These are phyloP conservation scores for Nymphalis polychloros DNA, from an alignment of 2,888 invertebrate species.

Conservation along the genomic window DNA sequence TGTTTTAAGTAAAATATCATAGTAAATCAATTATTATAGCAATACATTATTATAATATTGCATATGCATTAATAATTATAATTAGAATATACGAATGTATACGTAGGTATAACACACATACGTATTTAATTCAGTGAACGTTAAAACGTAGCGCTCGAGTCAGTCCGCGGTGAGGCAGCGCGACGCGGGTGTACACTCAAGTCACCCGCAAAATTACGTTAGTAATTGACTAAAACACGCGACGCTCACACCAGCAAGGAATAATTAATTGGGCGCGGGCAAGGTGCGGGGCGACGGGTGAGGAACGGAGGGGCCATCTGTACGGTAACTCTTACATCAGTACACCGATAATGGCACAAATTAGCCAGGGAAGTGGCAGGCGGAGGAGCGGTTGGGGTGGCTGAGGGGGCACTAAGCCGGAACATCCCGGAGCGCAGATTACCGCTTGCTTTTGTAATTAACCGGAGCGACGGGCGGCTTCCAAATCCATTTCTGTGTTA, in stretches of 20 bases:
- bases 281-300: slow-evolving; percentile 52
- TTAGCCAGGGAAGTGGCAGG: slow-evolving; percentile 79
- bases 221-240: slow-evolving; percentile 83
- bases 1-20: not conserved
- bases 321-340: slow-evolving; percentile 82
- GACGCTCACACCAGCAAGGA: slow-evolving; percentile 80
- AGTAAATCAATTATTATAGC: not conserved
- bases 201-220: slow-evolving; percentile 82
- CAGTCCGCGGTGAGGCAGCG: slow-evolving; percentile 52
- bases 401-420: slow-evolving; percentile 78
- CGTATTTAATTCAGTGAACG: slow-evolving; percentile 49
- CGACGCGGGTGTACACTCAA: slow-evolving; percentile 71
- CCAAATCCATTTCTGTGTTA: slow-evolving; percentile 82
- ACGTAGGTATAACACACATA: not conserved
- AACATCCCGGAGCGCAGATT: slow-evolving; percentile 82
- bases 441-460: slow-evolving; percentile 83
- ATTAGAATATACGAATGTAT: not conserved
- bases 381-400: slow-evolving; percentile 49
- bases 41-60: not conserved
- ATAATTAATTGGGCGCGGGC: slow-evolving; percentile 80
- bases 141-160: slow-evolving; percentile 59
- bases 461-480: slow-evolving; percentile 82
- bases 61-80: too few species aligned
- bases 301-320: slow-evolving; percentile 68
- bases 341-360: slow-evolving; percentile 83